Evolutionary conservation across 2,888 invertebrate genomes (phyloP).

Genomic region (Agrypnus murinus): DNA sequence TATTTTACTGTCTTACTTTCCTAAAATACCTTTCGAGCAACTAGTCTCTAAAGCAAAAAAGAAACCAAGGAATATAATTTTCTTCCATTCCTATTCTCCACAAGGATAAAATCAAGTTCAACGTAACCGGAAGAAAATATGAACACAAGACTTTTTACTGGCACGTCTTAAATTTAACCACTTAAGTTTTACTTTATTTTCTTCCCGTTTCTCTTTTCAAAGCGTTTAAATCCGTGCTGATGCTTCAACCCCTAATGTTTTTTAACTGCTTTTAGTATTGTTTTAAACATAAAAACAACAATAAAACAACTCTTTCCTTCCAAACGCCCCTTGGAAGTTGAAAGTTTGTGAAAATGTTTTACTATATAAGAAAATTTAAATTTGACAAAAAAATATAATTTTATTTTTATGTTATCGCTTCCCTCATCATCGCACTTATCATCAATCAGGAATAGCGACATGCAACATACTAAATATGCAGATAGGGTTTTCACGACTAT

Average conservation of each 20-base stretch:
- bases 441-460: not conserved
- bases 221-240: slow-evolving; percentile 20
- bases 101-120: not conserved
- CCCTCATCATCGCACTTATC: not conserved
- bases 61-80: too few species aligned
- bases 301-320: not conserved
- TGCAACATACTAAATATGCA: not conserved
- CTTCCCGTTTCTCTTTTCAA: slow-evolving; percentile 4
- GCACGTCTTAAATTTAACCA: slow-evolving; percentile 21
- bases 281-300: slow-evolving; percentile 22
- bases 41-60: too few species aligned
- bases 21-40: too few species aligned
- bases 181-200: slow-evolving; percentile 15
- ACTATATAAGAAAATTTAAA: too few species aligned
- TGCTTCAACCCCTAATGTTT: slow-evolving; percentile 20
- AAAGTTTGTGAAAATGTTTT: slow-evolving; percentile 2
- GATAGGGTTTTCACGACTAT: not conserved
- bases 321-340: not conserved
- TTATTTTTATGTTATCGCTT: too few species aligned
- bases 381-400: too few species aligned
- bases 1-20: too few species aligned
- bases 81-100: too few species aligned
- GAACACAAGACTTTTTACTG: slow-evolving; percentile 14
- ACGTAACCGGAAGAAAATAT: not conserved
- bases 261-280: slow-evolving; percentile 11